Evolutionary conservation across 2,113 vertebrate genomes (phyloP).

Genomic region (Sapajus apella): DNA sequence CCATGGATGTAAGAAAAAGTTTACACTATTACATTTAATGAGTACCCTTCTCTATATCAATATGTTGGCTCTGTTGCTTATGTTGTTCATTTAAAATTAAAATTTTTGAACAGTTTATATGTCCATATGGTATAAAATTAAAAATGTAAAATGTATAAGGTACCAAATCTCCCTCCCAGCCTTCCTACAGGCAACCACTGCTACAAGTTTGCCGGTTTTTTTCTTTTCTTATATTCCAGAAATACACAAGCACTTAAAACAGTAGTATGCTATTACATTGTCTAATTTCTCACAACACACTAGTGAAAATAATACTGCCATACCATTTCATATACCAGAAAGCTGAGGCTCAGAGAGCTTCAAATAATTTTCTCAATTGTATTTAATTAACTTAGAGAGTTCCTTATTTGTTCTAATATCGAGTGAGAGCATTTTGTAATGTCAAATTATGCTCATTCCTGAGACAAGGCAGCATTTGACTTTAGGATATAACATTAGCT

Average conservation of each 20-base stretch:
- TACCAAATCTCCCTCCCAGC: background rate
- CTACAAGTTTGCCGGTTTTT: background rate
- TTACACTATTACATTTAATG: background rate
- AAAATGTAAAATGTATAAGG: background rate
- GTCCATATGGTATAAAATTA: background rate
- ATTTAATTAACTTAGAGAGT: slow-evolving; percentile 11
- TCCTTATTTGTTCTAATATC: background rate
- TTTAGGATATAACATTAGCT: background rate
- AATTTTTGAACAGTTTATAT: background rate
- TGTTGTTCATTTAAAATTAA: background rate
- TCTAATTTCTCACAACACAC: background rate
- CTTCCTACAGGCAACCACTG: background rate
- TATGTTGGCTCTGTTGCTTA: background rate
- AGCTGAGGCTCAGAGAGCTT: background rate
- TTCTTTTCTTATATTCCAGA: background rate
- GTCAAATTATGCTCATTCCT: background rate
- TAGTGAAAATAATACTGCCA: background rate
- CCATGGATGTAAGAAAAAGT: background rate
- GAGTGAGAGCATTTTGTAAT: background rate
- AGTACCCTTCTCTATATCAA: background rate
- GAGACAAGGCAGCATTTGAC: background rate
- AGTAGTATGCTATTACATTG: background rate
- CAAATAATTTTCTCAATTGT: background rate
- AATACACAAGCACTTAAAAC: background rate
- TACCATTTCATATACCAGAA: background rate